These are phyloP conservation scores for Equus quagga DNA, from an alignment of 2,113 vertebrate species.

Conservation along the genomic window DNA sequence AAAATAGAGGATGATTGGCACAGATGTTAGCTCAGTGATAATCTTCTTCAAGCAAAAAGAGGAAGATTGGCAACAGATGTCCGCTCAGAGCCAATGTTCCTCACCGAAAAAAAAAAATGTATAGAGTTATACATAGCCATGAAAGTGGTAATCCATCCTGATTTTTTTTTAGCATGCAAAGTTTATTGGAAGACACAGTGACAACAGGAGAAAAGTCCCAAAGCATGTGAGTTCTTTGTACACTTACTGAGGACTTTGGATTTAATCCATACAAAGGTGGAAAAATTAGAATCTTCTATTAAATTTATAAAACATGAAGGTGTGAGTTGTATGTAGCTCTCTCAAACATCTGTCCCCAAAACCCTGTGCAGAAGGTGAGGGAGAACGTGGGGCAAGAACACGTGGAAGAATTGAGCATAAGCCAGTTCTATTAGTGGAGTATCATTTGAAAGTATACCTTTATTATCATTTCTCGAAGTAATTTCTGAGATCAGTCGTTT, in stretches of 20 bases:
- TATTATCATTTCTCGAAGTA: conserved; percentile 52
- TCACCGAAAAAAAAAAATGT: too few species aligned
- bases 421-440: neutral
- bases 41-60: too few species aligned
- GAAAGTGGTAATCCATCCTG: neutral
- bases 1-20: too few species aligned
- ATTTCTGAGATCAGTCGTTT: conserved; percentile 24
- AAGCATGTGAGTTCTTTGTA: neutral
- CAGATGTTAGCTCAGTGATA: too few species aligned
- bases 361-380: conserved; percentile 25
- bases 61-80: too few species aligned
- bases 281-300: conserved; percentile 44
- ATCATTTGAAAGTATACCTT: neutral
- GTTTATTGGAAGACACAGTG: neutral
- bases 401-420: neutral
- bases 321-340: conserved; percentile 2
- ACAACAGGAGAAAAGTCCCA: neutral
- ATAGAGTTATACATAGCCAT: neutral
- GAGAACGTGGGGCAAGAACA: neutral
- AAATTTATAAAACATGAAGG: neutral
- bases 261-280: neutral
- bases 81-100: too few species aligned
- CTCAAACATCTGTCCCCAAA: neutral
- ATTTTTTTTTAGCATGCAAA: conserved; percentile 81
- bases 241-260: neutral